Conservation (phyloP, 2,797 vertebrate genomes). For the Mastacembelus armatus region DNA sequence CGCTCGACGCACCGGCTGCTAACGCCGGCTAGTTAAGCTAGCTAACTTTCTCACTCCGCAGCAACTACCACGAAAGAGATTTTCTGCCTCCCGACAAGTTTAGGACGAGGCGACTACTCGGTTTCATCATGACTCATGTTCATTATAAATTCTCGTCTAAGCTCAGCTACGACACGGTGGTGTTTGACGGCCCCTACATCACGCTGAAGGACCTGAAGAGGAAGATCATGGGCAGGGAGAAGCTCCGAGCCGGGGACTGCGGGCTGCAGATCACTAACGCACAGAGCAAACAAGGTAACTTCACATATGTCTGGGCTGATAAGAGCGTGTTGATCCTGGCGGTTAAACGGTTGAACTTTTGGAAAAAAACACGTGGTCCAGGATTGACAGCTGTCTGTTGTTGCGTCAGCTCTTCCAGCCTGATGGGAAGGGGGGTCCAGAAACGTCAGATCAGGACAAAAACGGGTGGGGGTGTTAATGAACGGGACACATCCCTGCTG, state of each 20-base stretch:
- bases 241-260: conserved; percentile 93
- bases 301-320: neutral
- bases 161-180: conserved; percentile 96
- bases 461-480: conserved; percentile 32
- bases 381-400: conserved; percentile 63
- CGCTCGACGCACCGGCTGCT: conserved; percentile 51
- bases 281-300: conserved; percentile 95
- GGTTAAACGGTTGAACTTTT: conserved; percentile 13
- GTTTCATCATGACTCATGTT: conserved; percentile 90
- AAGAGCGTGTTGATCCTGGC: neutral
- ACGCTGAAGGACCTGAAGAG: conserved; percentile 94
- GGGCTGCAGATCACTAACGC: conserved; percentile 97
- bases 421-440: conserved; percentile 43
- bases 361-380: conserved; percentile 64
- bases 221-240: conserved; percentile 96
- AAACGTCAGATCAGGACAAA: conserved; percentile 61
- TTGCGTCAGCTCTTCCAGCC: conserved; percentile 51
- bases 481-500: conserved; percentile 63
- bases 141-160: conserved; percentile 99
- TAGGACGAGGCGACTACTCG: neutral
- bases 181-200: conserved; percentile 94
- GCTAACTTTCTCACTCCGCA: conserved; percentile 47
- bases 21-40: conserved; percentile 64
- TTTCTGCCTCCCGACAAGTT: neutral
- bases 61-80: conserved; percentile 25